Percentiles rank a stretch among this genome's conserved stretches.
These are phyloP conservation scores for Pterocles gutturalis DNA, from an alignment of 2,113 vertebrate species.

Conservation along the genomic window DNA sequence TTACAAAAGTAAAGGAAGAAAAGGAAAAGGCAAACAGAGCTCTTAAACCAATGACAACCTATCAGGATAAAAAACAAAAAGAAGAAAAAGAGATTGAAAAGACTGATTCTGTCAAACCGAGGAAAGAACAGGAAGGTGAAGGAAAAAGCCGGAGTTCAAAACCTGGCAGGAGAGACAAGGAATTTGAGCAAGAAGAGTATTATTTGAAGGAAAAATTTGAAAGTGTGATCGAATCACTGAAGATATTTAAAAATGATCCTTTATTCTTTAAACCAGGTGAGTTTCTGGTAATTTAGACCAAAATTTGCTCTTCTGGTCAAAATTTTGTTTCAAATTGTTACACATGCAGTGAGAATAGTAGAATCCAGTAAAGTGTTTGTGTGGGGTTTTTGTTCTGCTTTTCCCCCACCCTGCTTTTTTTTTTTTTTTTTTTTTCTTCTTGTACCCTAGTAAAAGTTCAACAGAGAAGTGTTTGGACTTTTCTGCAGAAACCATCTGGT, in stretches of 20 bases:
- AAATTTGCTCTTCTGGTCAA: not conserved
- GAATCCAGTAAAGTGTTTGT: not conserved
- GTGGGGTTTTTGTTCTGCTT: not conserved
- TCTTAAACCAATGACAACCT: constrained; percentile 67
- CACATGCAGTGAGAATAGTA: not conserved
- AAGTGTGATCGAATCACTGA: constrained; percentile 87
- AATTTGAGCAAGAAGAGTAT: constrained; percentile 92
- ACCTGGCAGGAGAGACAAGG: constrained; percentile 79
- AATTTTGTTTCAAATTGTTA: not conserved
- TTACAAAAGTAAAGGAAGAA: constrained; percentile 89
- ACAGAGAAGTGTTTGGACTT: not conserved
- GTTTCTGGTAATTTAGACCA: constrained; percentile 38
- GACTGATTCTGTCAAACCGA: constrained; percentile 45
- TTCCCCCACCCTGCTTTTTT: fast-evolving
- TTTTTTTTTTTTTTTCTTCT: not conserved
- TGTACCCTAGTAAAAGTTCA: not conserved
- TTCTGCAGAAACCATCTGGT: not conserved
- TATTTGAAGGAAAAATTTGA: constrained; percentile 94
- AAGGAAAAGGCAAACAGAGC: constrained; percentile 87
- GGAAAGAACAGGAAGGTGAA: constrained; percentile 65
- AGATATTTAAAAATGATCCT: constrained; percentile 95
- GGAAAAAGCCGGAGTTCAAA: constrained; percentile 63
- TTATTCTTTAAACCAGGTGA: constrained; percentile 96
- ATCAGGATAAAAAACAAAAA: constrained; percentile 67
- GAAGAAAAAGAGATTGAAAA: constrained; percentile 69